Evolutionary conservation across 2,888 invertebrate species (phyloP).

Genomic region (Euphydryas editha): DNA sequence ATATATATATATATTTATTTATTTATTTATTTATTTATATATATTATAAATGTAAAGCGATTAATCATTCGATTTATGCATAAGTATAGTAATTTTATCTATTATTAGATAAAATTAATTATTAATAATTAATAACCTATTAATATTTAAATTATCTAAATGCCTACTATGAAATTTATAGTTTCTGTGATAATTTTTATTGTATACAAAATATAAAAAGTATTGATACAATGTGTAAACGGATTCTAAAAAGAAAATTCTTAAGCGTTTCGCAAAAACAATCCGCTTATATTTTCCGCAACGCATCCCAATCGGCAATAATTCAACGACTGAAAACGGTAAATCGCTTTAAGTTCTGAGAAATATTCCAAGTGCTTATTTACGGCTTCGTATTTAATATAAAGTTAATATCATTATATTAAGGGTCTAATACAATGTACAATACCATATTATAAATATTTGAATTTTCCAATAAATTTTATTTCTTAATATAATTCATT

Average conservation of each 20-base stretch:
- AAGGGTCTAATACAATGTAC: too few relatives aligned
- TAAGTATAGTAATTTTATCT: too few relatives aligned
- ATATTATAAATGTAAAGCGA: too few relatives aligned
- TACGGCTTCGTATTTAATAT: constrained; percentile 26
- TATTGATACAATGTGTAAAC: constrained; percentile 14
- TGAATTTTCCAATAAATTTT: background rate
- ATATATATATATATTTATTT: too few relatives aligned
- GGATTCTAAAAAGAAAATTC: constrained; percentile 22
- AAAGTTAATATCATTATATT: background rate
- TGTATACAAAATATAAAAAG: background rate
- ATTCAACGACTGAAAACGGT: constrained; percentile 37
- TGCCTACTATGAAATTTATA: too few relatives aligned
- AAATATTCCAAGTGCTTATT: constrained; percentile 33
- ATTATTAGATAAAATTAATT: too few relatives aligned
- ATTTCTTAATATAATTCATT: too few relatives aligned
- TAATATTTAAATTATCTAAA: too few relatives aligned
- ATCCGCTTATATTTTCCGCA: constrained; percentile 38
- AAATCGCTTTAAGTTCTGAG: constrained; percentile 36
- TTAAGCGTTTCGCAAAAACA: constrained; percentile 37
- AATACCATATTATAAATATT: background rate
- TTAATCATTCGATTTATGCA: too few relatives aligned
- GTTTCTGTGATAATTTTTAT: too few relatives aligned
- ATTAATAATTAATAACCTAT: too few relatives aligned
- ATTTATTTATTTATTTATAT: too few relatives aligned
- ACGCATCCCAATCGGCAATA: constrained; percentile 40